A percentile compares a stretch with the other conserved stretches of the same genome.
These are phyloP conservation scores for Empidonax alnorum DNA, from an alignment of 2,113 vertebrate species.

Conservation along the genomic window DNA sequence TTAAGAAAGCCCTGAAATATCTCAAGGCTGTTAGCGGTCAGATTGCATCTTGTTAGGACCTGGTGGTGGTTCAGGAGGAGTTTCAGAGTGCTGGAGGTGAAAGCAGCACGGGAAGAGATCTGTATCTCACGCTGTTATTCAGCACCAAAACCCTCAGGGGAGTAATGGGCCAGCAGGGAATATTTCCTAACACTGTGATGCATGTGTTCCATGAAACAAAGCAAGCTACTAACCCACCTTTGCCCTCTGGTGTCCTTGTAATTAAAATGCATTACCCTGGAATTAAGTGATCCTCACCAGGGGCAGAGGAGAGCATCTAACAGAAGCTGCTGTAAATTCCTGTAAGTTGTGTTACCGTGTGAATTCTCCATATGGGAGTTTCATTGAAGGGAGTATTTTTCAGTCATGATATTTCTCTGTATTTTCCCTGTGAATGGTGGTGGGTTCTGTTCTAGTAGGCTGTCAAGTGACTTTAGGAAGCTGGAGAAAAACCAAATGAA, in stretches of 20 bases:
- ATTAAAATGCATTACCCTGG: neutral
- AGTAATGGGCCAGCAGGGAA: conserved; percentile 45
- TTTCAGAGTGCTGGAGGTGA: neutral
- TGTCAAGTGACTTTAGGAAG: conserved; percentile 1
- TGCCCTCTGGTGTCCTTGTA: neutral
- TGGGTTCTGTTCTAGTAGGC: neutral
- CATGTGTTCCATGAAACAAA: neutral
- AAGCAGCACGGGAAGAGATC: conserved; percentile 8
- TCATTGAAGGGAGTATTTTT: neutral
- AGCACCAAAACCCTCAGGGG: neutral
- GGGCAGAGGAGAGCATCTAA: neutral
- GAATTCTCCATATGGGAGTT: neutral
- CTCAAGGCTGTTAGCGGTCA: neutral
- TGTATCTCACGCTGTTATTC: conserved; percentile 36
- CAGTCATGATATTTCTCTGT: neutral
- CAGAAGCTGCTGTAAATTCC: neutral
- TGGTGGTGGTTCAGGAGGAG: conserved; percentile 12
- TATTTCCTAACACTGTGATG: neutral
- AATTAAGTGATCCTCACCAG: neutral
- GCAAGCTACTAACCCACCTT: conserved; percentile 23
- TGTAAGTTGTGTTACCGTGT: neutral
- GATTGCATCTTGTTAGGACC: neutral
- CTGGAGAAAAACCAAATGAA: neutral
- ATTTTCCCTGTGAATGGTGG: neutral
- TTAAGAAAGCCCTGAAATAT: neutral